Percentiles rank a stretch among this genome's conserved stretches.
These are phyloP conservation scores for Yoshiicerus persimilis DNA, from an alignment of 1,140 invertebrate genomes.

Conservation along the genomic window DNA sequence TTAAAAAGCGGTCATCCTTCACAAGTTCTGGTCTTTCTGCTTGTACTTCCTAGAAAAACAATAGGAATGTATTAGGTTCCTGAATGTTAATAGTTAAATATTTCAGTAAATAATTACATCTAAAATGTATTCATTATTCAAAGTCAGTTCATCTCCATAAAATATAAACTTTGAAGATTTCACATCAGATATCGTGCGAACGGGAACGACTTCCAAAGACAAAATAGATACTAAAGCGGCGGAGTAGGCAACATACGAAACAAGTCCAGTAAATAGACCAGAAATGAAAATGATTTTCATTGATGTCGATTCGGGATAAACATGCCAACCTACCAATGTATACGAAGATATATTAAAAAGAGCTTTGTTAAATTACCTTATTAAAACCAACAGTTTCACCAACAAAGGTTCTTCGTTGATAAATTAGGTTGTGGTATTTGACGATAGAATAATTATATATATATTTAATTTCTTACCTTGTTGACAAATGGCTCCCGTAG, in stretches of 20 bases:
- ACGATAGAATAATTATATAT: too few species aligned
- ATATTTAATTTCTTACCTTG: background rate
- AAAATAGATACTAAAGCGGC: background rate
- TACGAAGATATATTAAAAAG: too few species aligned
- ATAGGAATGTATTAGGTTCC: too few species aligned
- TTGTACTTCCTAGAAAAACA: background rate
- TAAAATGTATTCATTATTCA: background rate
- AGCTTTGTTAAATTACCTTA: background rate
- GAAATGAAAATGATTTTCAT: constrained; percentile 22
- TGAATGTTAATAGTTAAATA: background rate
- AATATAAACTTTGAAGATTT: background rate
- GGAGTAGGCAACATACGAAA: background rate
- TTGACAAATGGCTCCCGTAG: background rate
- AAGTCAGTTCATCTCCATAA: background rate
- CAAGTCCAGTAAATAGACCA: background rate
- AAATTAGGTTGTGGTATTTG: too few species aligned
- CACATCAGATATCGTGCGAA: background rate
- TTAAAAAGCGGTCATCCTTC: background rate
- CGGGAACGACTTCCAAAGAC: background rate
- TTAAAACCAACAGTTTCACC: too few species aligned
- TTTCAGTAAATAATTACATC: background rate
- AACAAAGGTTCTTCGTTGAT: too few species aligned
- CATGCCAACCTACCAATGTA: background rate
- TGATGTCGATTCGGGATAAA: background rate
- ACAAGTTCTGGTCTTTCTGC: background rate